Conservation (phyloP, 2,888 invertebrate species). For the Conomelus anceps region DNA sequence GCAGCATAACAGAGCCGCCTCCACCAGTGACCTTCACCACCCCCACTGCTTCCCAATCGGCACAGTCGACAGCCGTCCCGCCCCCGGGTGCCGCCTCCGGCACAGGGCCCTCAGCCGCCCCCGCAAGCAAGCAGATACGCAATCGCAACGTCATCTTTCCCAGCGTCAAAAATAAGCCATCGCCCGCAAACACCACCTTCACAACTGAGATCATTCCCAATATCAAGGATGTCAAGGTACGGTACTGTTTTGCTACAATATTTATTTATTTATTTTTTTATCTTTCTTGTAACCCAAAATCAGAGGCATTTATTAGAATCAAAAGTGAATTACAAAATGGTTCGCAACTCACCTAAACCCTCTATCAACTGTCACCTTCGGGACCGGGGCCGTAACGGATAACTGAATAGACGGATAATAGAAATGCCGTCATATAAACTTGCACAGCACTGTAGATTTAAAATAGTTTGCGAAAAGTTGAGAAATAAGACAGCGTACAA, state of each 20-base stretch:
- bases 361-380: too few species aligned
- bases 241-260: slow-evolving; percentile 38
- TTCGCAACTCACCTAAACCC: too few species aligned
- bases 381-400: too few species aligned
- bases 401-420: too few species aligned
- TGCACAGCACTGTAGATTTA: too few species aligned
- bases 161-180: slow-evolving; percentile 83
- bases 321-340: not conserved
- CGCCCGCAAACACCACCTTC: slow-evolving; percentile 75
- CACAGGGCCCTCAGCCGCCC: too few species aligned
- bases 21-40: slow-evolving; percentile 36
- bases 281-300: too few species aligned
- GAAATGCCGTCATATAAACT: too few species aligned
- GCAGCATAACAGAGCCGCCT: slow-evolving; percentile 29
- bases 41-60: slow-evolving; percentile 27
- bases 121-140: slow-evolving; percentile 43
- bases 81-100: not conserved
- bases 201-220: slow-evolving; percentile 63
- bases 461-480: too few species aligned
- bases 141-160: slow-evolving; percentile 86
- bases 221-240: slow-evolving; percentile 78
- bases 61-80: slow-evolving; percentile 15
- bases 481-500: too few species aligned
- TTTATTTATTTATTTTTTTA: not conserved
- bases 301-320: too few species aligned